Percentiles rank a stretch among this genome's conserved stretches.
phyloP scores from a whole-genome alignment of 2,888 invertebrate species.

The Eristalinus sepulchralis region DNA sequence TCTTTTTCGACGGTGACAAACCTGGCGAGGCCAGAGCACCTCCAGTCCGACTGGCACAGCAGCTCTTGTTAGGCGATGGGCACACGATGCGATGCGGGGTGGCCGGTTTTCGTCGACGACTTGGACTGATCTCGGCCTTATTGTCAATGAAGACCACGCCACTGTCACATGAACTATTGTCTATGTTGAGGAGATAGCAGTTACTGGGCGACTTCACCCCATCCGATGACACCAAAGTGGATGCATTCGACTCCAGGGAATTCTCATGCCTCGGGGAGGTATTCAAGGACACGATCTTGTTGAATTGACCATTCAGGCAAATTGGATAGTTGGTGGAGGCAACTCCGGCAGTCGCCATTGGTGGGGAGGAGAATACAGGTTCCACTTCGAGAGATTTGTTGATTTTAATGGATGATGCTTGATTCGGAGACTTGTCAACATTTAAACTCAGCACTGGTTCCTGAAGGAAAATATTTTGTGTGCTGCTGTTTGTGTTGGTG shows the following conservation, averaged over 20 bases:
- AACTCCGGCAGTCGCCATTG: constrained; percentile 73
- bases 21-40: constrained; percentile 51
- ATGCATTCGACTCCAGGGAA: constrained; percentile 53
- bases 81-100: constrained; percentile 85
- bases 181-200: constrained; percentile 76
- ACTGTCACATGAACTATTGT: constrained; percentile 81
- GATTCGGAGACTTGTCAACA: constrained; percentile 80
- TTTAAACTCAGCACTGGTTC: constrained; percentile 80
- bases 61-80: constrained; percentile 78
- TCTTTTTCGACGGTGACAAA: constrained; percentile 61
- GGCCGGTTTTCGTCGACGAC: constrained; percentile 78
- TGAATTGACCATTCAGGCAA: constrained; percentile 78
- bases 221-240: constrained; percentile 57
- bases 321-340: constrained; percentile 57
- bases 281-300: constrained; percentile 78
- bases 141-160: constrained; percentile 78
- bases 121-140: constrained; percentile 67
- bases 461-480: constrained; percentile 80
- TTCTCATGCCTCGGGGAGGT: constrained; percentile 72
- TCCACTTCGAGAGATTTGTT: constrained; percentile 79
- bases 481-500: constrained; percentile 59
- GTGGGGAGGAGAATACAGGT: constrained; percentile 79
- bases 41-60: constrained; percentile 65
- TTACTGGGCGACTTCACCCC: constrained; percentile 53
- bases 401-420: constrained; percentile 80